Evolutionary conservation across 2,888 invertebrate species (phyloP), one percentile per base, ranked within the genome.

Genomic region (Drosophila nigricruria): DNA sequence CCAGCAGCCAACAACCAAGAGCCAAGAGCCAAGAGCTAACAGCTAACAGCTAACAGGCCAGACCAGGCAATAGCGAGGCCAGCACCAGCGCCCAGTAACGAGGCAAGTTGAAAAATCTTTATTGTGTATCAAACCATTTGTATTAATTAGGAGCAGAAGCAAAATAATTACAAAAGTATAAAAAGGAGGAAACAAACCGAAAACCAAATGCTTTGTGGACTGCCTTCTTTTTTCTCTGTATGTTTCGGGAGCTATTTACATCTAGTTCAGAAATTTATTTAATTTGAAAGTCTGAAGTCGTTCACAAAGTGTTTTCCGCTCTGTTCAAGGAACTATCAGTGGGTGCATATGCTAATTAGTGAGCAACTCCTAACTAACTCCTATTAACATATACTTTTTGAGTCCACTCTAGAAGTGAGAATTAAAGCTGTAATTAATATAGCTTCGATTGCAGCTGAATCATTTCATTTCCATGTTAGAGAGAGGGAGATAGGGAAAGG

Each of bases 71-170:
- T 23, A 16, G 23, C 53, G 47, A 30, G 43, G 47, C 60, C 65
- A 78, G 68, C 59, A 53, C n/a, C n/a, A n/a, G 30, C 30, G 30
- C 30, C 43, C 77, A 82, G 88, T 84, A 86, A 88, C 89, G 79
- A 89, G 85, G 53, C 89, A 89, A 86, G 89, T 86, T 86, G 88
- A 86, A 88, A 87, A 89, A 86, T 90, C 89, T 88, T 88, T 88
- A 88, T 90, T 88, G 87, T 90, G 82, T 88, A 88, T 90, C 87
- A 90, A 87, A 90, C 91, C 91, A 90, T 90, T 90, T 90, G 90
- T 90, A 91, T 90, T 90, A 90, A 90, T 90, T 90, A 90, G 90
- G 91, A 90, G 65, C 81, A 75, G 84, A 89, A 79, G 81, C 81
- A 87, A 84, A 84, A 84, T 89, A 89, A 84, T 84, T 84, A 88